phyloP scores from a whole-genome alignment of 2,113 vertebrate genomes.

The Mustela lutreola region DNA sequence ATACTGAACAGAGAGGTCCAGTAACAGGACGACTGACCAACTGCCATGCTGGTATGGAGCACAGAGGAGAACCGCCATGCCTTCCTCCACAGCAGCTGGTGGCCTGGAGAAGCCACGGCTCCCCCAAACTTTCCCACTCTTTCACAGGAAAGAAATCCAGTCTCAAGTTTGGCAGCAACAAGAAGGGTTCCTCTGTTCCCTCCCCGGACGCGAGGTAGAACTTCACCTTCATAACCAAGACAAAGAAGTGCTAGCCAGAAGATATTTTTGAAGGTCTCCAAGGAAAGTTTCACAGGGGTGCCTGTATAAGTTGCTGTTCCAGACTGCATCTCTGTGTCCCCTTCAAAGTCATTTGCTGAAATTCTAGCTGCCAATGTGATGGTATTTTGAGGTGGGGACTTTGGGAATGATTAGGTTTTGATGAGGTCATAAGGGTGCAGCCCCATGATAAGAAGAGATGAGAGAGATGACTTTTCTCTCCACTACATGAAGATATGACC shows the following conservation, averaged over 20 bases:
- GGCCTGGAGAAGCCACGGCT: neutral
- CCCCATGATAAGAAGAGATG: neutral
- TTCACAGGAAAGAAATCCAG: neutral
- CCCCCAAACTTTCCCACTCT: neutral
- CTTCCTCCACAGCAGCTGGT: neutral
- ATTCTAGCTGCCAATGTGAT: neutral
- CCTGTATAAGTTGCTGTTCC: neutral
- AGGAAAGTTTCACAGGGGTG: fast-evolving
- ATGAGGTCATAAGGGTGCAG: no score
- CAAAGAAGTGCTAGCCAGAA: neutral
- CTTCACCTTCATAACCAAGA: neutral
- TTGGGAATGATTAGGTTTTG: neutral
- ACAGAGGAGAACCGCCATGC: fast-evolving
- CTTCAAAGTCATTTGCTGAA: neutral
- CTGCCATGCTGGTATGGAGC: neutral
- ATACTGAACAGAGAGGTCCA: slow-evolving; percentile 6
- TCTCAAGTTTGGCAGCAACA: neutral
- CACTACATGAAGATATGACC: neutral
- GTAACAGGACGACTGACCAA: neutral
- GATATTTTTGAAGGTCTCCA: neutral
- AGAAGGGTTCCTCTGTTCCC: neutral
- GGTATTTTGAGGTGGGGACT: neutral
- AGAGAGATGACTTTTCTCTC: neutral
- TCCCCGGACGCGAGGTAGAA: neutral
- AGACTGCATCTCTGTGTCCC: neutral